These are phyloP conservation scores for Zygogramma bicolorata DNA, from an alignment of 2,888 invertebrate genomes.

Conservation along the genomic window DNA sequence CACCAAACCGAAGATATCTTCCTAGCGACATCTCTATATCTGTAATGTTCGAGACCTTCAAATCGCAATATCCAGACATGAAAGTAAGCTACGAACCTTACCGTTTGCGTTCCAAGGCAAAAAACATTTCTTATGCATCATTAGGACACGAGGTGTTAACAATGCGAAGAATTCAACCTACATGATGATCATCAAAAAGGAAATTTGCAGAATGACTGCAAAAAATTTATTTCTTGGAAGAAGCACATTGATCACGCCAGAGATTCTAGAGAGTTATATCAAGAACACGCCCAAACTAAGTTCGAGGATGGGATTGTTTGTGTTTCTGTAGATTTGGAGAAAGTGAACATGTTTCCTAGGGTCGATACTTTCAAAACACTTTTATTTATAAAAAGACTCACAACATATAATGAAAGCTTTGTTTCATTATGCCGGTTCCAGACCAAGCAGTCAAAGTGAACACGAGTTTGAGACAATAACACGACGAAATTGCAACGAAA, in stretches of 20 bases:
- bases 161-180: slow-evolving; percentile 17
- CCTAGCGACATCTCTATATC: slow-evolving; percentile 14
- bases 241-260: slow-evolving; percentile 10
- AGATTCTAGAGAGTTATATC: slow-evolving; percentile 22
- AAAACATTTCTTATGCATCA: slow-evolving; percentile 15
- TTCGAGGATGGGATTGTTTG: slow-evolving; percentile 13
- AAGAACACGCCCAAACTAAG: slow-evolving; percentile 16
- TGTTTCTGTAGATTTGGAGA: slow-evolving; percentile 18
- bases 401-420: slow-evolving; percentile 28
- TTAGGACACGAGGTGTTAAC: slow-evolving; percentile 19
- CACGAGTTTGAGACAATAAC: no score
- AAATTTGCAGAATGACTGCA: slow-evolving; percentile 5
- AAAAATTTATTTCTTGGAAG: slow-evolving; percentile 7
- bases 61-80: slow-evolving; percentile 7
- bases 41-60: slow-evolving; percentile 11
- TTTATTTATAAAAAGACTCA: slow-evolving; percentile 17
- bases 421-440: slow-evolving; percentile 11
- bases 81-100: slow-evolving; percentile 1
- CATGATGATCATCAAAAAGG: slow-evolving; percentile 7
- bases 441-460: slow-evolving; percentile 15
- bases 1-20: slow-evolving; percentile 15
- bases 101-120: no score
- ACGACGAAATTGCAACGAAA: no score
- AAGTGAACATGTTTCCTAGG: slow-evolving; percentile 32
- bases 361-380: slow-evolving; percentile 22